Percentiles rank a stretch among this genome's conserved stretches.
Evolutionary conservation across 2,797 vertebrate species (phyloP).

Genomic region (Acanthis flammea): DNA sequence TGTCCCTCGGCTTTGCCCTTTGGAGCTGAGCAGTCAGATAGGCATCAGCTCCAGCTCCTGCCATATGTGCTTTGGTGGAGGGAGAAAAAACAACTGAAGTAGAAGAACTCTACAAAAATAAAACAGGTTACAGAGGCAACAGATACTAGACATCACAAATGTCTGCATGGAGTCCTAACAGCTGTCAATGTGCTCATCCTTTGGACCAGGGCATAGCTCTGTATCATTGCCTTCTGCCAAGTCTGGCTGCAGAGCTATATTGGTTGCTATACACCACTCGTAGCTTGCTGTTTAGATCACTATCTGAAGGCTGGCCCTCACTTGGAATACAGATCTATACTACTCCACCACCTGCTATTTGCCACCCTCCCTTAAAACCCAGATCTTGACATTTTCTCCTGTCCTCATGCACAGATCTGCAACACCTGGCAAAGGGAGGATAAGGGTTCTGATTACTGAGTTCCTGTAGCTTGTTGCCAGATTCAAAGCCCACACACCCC

Average conservation of each 20-base stretch:
- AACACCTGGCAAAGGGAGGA: background rate
- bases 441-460: background rate
- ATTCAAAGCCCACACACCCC: background rate
- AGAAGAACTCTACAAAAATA: background rate
- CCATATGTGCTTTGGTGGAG: background rate
- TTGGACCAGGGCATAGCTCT: background rate
- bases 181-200: background rate
- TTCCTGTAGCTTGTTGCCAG: background rate
- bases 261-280: background rate
- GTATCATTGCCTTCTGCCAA: background rate
- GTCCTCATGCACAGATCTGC: background rate
- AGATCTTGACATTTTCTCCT: background rate
- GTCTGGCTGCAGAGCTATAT: background rate
- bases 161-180: background rate
- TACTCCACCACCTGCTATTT: background rate
- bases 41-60: background rate
- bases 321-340: background rate
- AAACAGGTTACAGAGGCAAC: background rate
- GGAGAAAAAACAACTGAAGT: background rate
- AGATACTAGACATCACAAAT: background rate
- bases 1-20: accelerated
- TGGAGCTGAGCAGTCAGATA: background rate
- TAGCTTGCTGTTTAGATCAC: background rate
- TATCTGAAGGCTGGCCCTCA: background rate
- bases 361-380: background rate